Percentiles rank a stretch among this genome's conserved stretches.
Evolutionary conservation across 2,888 invertebrate species (phyloP).

Genomic region (Scaptomyza reducta): DNA sequence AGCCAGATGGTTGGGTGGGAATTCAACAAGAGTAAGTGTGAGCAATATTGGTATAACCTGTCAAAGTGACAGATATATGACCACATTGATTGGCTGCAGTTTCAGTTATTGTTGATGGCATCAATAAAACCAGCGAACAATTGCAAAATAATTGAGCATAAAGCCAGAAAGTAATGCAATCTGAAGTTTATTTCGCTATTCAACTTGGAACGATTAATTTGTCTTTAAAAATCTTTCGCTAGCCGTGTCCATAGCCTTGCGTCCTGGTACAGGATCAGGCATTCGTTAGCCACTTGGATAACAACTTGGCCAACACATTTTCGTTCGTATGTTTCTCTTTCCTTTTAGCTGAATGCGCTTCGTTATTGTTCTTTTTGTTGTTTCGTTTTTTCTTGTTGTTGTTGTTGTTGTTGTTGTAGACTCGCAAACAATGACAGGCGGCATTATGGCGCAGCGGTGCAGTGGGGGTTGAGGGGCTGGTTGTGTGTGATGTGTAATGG

Average conservation of each 20-base stretch:
- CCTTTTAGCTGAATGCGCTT: slow-evolving; percentile 29
- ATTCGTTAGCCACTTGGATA: slow-evolving; percentile 61
- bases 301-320: slow-evolving; percentile 53
- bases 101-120: background rate
- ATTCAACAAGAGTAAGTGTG: background rate
- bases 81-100: slow-evolving; percentile 1
- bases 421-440: slow-evolving; percentile 49
- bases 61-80: slow-evolving; percentile 31
- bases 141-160: too few species aligned
- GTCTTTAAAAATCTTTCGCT: background rate
- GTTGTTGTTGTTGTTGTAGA: slow-evolving; percentile 4
- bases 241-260: slow-evolving; percentile 17
- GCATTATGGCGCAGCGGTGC: slow-evolving; percentile 28
- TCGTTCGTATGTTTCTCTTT: slow-evolving; percentile 31
- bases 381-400: slow-evolving; percentile 8
- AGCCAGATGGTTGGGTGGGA: background rate
- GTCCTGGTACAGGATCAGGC: slow-evolving; percentile 11
- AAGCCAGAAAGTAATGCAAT: too few species aligned
- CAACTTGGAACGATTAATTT: background rate
- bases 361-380: slow-evolving; percentile 20
- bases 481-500: background rate
- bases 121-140: background rate
- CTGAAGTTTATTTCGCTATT: too few species aligned
- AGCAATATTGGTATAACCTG: slow-evolving; percentile 18
- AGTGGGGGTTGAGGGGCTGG: background rate